phyloP scores from a whole-genome alignment of 1,140 invertebrate species.

The Drosophila orosa region DNA sequence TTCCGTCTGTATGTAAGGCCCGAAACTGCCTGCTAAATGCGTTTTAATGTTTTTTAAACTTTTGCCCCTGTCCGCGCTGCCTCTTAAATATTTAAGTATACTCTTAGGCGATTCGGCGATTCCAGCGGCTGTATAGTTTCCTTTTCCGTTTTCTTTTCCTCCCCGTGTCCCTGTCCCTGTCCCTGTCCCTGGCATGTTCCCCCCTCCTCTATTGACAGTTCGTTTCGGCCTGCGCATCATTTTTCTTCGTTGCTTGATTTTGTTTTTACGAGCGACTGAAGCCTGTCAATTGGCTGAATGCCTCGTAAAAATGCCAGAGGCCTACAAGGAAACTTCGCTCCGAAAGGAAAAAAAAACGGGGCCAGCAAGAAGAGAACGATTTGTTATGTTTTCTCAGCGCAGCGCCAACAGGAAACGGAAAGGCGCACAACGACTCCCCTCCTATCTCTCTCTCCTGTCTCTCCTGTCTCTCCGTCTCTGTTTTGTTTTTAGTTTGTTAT shows the following conservation, averaged over 20 bases:
- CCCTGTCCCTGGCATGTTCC: not conserved
- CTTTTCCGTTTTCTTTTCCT: conserved; percentile 6
- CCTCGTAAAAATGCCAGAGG: conserved; percentile 81
- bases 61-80: conserved; percentile 11
- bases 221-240: conserved; percentile 67
- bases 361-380: conserved; percentile 62
- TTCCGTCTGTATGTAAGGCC: conserved; percentile 28
- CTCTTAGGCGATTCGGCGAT: conserved; percentile 63
- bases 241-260: conserved; percentile 79
- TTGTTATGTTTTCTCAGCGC: conserved; percentile 78
- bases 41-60: conserved; percentile 77
- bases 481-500: conserved; percentile 78
- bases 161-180: not conserved
- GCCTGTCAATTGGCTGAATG: conserved; percentile 84
- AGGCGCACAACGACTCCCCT: conserved; percentile 58
- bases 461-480: conserved; percentile 28
- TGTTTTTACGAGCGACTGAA: conserved; percentile 80
- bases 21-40: conserved; percentile 70
- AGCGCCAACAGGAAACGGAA: conserved; percentile 76
- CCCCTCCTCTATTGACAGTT: conserved; percentile 39
- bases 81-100: conserved; percentile 77
- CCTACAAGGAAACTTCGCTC: conserved; percentile 44
- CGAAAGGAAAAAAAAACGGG: conserved; percentile 25
- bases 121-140: conserved; percentile 44
- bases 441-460: conserved; percentile 4